Percentiles rank a stretch among this genome's conserved stretches.
These are phyloP conservation scores for Parus major DNA, from an alignment of 2,113 vertebrate genomes.

Conservation along the genomic window DNA sequence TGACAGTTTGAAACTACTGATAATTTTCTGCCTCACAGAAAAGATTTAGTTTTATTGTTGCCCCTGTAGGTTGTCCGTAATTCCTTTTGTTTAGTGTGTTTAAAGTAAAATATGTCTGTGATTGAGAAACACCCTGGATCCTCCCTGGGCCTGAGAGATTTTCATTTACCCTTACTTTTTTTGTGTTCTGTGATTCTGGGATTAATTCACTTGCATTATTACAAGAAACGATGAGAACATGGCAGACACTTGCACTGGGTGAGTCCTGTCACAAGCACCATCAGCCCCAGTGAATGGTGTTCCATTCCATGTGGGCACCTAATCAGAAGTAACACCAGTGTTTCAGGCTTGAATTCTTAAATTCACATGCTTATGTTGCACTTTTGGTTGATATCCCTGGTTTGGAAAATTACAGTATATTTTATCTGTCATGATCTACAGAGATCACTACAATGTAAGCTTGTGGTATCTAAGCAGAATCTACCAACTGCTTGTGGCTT, in stretches of 20 bases:
- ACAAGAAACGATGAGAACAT: background rate
- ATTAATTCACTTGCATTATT: background rate
- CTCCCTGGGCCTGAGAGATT: background rate
- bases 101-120: background rate
- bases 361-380: background rate
- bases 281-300: background rate
- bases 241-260: background rate
- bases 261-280: background rate
- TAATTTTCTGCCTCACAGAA: background rate
- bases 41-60: background rate
- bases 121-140: background rate
- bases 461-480: background rate
- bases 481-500: background rate
- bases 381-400: background rate
- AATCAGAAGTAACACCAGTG: background rate
- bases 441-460: background rate
- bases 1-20: background rate
- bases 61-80: background rate
- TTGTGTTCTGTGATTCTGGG: background rate
- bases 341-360: background rate
- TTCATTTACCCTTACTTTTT: background rate
- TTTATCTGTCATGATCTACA: background rate
- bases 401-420: background rate
- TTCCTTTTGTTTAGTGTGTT: background rate
- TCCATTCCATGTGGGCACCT: background rate